Evolutionary conservation across 2,113 vertebrate species (phyloP).

Genomic region (Patagioenas fasciata): DNA sequence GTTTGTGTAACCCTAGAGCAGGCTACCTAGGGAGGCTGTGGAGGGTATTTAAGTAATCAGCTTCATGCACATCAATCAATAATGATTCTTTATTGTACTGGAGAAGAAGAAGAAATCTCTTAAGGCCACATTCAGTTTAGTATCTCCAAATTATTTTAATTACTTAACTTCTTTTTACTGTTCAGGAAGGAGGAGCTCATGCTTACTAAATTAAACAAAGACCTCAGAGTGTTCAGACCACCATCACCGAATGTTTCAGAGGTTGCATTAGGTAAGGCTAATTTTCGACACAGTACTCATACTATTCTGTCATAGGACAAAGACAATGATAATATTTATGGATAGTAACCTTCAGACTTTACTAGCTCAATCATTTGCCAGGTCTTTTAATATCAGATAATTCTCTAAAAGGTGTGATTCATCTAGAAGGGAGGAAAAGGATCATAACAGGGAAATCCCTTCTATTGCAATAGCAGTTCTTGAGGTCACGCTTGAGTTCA

Average conservation of each 20-base stretch:
- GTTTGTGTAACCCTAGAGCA: neutral
- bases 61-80: neutral
- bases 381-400: neutral
- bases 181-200: neutral
- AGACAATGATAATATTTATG: neutral
- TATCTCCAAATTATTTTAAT: neutral
- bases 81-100: neutral
- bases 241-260: neutral
- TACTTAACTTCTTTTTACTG: neutral
- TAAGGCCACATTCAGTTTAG: neutral
- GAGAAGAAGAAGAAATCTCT: neutral
- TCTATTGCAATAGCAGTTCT: slow-evolving; percentile 27
- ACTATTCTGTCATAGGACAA: neutral
- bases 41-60: neutral
- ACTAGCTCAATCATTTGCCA: neutral
- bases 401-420: slow-evolving; percentile 41
- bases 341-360: neutral
- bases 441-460: slow-evolving; percentile 63
- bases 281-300: neutral
- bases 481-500: slow-evolving; percentile 44
- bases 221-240: neutral
- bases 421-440: slow-evolving; percentile 52
- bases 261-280: neutral
- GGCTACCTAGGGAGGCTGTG: neutral
- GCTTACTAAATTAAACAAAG: neutral